These are phyloP conservation scores for Meandrina meandrites DNA, from an alignment of 92 coral and sea anemone genomes.

Conservation along the genomic window DNA sequence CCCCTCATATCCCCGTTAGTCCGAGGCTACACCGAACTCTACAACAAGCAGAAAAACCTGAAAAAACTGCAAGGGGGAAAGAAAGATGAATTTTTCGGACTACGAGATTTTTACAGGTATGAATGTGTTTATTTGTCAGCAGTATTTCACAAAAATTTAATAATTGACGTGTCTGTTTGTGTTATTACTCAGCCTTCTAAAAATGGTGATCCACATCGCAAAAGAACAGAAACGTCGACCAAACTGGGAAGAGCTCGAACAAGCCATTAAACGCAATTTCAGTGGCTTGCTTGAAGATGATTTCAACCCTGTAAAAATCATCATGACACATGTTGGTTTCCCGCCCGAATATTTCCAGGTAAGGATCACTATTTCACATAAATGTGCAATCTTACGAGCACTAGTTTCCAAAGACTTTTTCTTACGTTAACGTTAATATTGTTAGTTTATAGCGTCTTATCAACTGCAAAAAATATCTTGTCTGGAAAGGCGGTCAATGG, in stretches of 20 bases:
- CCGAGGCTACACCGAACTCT: constrained; percentile 70
- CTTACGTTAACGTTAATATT: too few relatives aligned
- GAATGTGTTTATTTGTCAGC: neutral
- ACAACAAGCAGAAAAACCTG: constrained; percentile 48
- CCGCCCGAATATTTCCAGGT: constrained; percentile 27
- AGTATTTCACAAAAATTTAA: neutral
- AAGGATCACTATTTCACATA: neutral
- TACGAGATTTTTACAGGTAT: constrained; percentile 85
- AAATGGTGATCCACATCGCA: constrained; percentile 81
- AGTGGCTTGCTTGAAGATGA: constrained; percentile 75
- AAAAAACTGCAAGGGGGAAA: constrained; percentile 60
- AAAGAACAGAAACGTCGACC: constrained; percentile 42
- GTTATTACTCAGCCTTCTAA: constrained; percentile 58
- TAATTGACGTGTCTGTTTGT: neutral
- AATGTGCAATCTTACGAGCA: neutral
- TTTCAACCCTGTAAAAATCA: constrained; percentile 56
- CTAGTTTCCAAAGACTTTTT: neutral
- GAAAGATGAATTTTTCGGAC: constrained; percentile 88
- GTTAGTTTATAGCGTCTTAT: neutral
- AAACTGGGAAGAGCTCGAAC: constrained; percentile 60
- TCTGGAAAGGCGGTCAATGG: too few relatives aligned
- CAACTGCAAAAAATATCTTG: too few relatives aligned
- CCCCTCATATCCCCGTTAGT: constrained; percentile 63
- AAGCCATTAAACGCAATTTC: constrained; percentile 73
- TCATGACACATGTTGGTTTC: constrained; percentile 37